Evolutionary conservation across 2,888 invertebrate genomes (phyloP).

Genomic region (Microdon myrmicae): DNA sequence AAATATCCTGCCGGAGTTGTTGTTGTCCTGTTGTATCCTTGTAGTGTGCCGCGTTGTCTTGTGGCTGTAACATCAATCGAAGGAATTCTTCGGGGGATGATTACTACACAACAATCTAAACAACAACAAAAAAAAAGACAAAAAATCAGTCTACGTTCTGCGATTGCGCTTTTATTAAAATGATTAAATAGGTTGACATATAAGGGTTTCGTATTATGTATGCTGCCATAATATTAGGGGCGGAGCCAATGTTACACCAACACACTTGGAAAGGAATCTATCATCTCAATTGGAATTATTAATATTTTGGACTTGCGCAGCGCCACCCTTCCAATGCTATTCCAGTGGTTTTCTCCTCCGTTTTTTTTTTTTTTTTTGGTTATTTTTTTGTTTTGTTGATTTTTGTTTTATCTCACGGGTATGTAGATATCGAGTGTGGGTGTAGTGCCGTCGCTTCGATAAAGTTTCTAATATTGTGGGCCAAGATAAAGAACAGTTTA

Average conservation of each 20-base stretch:
- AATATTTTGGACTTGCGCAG: slow-evolving; percentile 16
- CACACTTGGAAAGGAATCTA: slow-evolving; percentile 32
- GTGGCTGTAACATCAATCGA: slow-evolving; percentile 45
- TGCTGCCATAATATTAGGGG: slow-evolving; percentile 28
- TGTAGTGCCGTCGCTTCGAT: no score
- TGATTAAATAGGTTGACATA: slow-evolving; percentile 30
- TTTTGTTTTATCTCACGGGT: no score
- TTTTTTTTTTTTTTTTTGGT: no score
- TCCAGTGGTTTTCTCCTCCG: neutral
- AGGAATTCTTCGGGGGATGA: slow-evolving; percentile 33
- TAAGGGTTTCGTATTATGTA: slow-evolving; percentile 13
- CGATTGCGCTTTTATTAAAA: slow-evolving; percentile 36
- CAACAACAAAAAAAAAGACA: no score
- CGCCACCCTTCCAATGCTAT: slow-evolving; percentile 5
- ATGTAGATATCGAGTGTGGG: no score
- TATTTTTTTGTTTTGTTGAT: no score
- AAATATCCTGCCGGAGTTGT: no score
- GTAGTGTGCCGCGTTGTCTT: no score
- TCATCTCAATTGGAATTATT: slow-evolving; percentile 23
- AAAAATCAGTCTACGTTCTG: slow-evolving; percentile 27
- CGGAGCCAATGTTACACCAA: slow-evolving; percentile 34
- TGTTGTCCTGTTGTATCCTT: no score
- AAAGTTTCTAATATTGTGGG: no score
- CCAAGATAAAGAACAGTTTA: no score
- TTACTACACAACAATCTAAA: slow-evolving; percentile 30